Conservation (phyloP, 2,797 vertebrate genomes). For the Thunnus albacares region DNA sequence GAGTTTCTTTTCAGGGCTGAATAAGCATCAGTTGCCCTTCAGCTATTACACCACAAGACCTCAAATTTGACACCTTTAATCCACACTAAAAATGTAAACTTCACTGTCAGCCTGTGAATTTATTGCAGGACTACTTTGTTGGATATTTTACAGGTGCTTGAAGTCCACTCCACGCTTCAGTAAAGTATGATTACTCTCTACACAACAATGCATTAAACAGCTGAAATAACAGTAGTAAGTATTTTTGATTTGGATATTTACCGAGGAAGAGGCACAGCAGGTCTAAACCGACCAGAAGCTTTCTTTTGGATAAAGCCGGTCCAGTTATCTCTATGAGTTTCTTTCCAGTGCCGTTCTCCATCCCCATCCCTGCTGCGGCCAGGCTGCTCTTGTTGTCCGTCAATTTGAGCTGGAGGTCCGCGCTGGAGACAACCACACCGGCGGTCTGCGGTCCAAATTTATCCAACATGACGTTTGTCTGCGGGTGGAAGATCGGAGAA, state of each 20-base stretch:
- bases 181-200: neutral
- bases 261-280: conserved; percentile 81
- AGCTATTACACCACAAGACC: neutral
- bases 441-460: conserved; percentile 51
- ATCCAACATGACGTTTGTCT: conserved; percentile 70
- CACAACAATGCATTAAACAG: neutral
- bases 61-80: neutral
- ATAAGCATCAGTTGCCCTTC: neutral
- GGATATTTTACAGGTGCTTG: neutral
- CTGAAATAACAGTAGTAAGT: neutral
- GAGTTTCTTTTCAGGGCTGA: neutral
- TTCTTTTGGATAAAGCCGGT: conserved; percentile 72
- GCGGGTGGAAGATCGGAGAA: neutral
- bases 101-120: too few species aligned
- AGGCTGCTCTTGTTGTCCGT: conserved; percentile 55
- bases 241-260: conserved; percentile 48
- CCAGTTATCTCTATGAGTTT: conserved; percentile 62
- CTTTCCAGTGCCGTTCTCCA: conserved; percentile 68
- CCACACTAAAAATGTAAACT: neutral
- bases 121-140: neutral
- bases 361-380: conserved; percentile 44
- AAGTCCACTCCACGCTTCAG: neutral
- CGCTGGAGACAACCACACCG: conserved; percentile 32
- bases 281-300: conserved; percentile 79
- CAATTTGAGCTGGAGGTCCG: conserved; percentile 69